Percentiles rank a stretch among this genome's conserved stretches.
Conservation (phyloP, 2,888 invertebrate species). For the Imbricaverruca yamaguchii region DNA sequence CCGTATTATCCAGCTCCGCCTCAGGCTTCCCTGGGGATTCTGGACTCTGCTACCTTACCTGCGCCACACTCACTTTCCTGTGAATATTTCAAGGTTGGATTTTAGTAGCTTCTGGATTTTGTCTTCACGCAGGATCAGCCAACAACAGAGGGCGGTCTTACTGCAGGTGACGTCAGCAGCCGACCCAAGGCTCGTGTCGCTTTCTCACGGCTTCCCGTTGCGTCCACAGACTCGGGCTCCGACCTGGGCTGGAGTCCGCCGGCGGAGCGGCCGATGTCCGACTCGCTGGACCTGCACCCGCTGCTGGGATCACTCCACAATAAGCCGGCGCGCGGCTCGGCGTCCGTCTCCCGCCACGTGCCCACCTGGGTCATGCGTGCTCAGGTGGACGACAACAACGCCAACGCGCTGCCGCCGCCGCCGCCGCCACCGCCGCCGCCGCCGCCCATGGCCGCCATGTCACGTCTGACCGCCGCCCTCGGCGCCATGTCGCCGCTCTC, state of each 20-base stretch:
- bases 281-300: conserved; percentile 14
- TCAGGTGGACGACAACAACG: neutral
- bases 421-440: neutral
- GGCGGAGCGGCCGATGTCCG: neutral
- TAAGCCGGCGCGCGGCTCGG: neutral
- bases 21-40: no score
- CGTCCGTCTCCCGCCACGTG: neutral
- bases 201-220: no score
- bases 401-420: neutral
- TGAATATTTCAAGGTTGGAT: no score
- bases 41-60: no score
- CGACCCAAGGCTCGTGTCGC: no score
- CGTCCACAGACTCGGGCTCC: neutral
- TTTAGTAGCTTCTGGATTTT: no score
- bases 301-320: neutral
- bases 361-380: conserved; percentile 7
- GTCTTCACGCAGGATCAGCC: no score
- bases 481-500: neutral
- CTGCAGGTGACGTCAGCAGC: no score
- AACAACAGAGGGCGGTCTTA: no score
- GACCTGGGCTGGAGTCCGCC: neutral
- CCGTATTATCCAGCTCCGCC: no score
- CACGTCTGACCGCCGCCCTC: neutral
- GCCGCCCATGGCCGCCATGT: neutral
- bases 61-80: no score